These are phyloP conservation scores for Microctenopoma stevenorrisi DNA, from an alignment of 2,797 vertebrate genomes.

Conservation along the genomic window DNA sequence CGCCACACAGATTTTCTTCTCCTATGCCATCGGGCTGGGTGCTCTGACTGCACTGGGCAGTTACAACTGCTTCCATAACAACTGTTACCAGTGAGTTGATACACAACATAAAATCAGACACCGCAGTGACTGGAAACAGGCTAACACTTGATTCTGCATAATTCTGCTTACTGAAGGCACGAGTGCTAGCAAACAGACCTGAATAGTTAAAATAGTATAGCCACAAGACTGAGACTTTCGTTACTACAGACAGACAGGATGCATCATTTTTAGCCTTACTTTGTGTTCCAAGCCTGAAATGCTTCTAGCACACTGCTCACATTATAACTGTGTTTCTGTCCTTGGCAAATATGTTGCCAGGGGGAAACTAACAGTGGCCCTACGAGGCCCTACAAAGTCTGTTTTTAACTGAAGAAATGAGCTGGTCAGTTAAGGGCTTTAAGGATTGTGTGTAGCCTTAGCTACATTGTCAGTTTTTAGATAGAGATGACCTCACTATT, in stretches of 20 bases:
- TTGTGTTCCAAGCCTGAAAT: not conserved
- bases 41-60: constrained; percentile 88
- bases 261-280: too few species aligned
- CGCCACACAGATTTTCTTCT: constrained; percentile 90
- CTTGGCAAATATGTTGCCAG: not conserved
- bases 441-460: not conserved
- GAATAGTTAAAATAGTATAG: not conserved
- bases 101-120: constrained; percentile 45
- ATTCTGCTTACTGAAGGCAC: constrained; percentile 2
- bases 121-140: constrained; percentile 32
- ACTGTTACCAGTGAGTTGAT: constrained; percentile 88
- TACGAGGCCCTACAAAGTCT: not conserved
- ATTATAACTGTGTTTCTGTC: constrained; percentile 25
- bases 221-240: constrained; percentile 1
- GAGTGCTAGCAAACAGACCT: constrained; percentile 8
- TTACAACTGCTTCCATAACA: constrained; percentile 90
- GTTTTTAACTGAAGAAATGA: constrained; percentile 10
- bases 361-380: not conserved
- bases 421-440: not conserved
- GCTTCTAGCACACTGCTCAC: constrained; percentile 11
- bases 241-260: not conserved
- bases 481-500: constrained; percentile 1
- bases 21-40: constrained; percentile 88
- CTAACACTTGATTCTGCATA: constrained; percentile 28
- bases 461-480: constrained; percentile 11